Percentiles rank a stretch among this genome's conserved stretches.
Conservation (phyloP, 1,140 invertebrate species). For the Steinernema feltiae region DNA sequence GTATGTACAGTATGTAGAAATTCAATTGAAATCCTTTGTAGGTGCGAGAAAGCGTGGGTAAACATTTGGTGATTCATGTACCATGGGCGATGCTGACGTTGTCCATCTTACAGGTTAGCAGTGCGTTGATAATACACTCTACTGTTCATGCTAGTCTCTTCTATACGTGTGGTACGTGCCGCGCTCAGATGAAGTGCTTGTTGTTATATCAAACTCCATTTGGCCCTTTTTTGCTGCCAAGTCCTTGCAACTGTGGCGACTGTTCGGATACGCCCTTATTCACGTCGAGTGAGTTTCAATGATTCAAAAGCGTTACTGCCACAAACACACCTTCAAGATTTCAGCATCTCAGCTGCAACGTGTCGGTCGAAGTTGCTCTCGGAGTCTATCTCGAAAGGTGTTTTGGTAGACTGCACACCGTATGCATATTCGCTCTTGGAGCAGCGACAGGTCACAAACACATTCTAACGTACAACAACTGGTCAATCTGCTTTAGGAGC, state of each 20-base stretch:
- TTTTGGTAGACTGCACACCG: background rate
- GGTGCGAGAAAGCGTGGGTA: background rate
- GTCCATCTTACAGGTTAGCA: background rate
- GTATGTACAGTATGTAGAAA: background rate
- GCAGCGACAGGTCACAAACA: background rate
- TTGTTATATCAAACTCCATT: background rate
- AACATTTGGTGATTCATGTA: background rate
- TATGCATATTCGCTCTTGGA: background rate
- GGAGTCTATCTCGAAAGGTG: background rate
- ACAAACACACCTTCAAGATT: background rate
- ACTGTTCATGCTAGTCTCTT: background rate
- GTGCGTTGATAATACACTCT: background rate
- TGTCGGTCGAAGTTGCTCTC: background rate
- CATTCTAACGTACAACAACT: background rate
- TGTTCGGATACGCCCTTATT: background rate
- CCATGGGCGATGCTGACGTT: slow-evolving; percentile 8
- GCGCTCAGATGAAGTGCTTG: background rate
- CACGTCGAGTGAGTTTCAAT: background rate
- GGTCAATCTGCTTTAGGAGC: slow-evolving; percentile 5
- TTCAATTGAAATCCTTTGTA: background rate
- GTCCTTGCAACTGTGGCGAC: background rate
- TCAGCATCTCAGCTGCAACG: background rate
- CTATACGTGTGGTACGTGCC: background rate
- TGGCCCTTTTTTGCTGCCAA: background rate
- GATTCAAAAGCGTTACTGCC: background rate